Percentiles rank a stretch among this genome's conserved stretches.
These are phyloP conservation scores for Dendrophyllia cribrosa DNA, from an alignment of 64 coral and sea anemone species.

Conservation along the genomic window DNA sequence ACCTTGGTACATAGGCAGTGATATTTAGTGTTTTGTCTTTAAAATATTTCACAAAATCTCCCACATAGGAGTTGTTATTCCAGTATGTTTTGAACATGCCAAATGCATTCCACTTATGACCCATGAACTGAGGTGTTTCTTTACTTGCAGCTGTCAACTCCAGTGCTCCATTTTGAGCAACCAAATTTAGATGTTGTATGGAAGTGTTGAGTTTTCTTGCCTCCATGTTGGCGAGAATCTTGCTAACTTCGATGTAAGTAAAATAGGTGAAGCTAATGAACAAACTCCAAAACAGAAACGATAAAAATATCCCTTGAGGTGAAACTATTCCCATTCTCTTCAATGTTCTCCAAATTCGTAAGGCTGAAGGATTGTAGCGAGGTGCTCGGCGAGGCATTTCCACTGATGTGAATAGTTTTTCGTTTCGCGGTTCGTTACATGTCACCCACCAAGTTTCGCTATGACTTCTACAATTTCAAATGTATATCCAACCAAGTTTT, in stretches of 20 bases:
- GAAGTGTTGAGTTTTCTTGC: neutral
- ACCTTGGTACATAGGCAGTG: too few species aligned
- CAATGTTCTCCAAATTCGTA: conserved; percentile 4
- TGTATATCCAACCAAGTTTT: too few species aligned
- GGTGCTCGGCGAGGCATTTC: neutral
- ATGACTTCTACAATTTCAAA: too few species aligned
- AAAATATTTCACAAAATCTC: neutral
- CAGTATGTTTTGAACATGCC: neutral
- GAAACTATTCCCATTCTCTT: conserved; percentile 28
- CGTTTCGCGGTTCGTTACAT: too few species aligned
- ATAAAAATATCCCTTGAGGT: neutral
- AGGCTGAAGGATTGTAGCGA: neutral
- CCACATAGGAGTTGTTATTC: neutral
- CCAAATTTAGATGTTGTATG: neutral
- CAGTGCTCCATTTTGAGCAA: neutral
- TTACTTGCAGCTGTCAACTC: too few species aligned
- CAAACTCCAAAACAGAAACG: neutral
- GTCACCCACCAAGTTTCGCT: too few species aligned
- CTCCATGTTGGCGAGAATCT: neutral
- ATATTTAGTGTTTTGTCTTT: neutral
- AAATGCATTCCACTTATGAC: neutral
- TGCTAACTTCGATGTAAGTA: neutral
- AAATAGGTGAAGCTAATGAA: neutral
- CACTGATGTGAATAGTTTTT: too few species aligned
- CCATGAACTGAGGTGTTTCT: too few species aligned